Conservation (phyloP, 2,888 invertebrate genomes). For the Meiosimyza platycephala region DNA sequence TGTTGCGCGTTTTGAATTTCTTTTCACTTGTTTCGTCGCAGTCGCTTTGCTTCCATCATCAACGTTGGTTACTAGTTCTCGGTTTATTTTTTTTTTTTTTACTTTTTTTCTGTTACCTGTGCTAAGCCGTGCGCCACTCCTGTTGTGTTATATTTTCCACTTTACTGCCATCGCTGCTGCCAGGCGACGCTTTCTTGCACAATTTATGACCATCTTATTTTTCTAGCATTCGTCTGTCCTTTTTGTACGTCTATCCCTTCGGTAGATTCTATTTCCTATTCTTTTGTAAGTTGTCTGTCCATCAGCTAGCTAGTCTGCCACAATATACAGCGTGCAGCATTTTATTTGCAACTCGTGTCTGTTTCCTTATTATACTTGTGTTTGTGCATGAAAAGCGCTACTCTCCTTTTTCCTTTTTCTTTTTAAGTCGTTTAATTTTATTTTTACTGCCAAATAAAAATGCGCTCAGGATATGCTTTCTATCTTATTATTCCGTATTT, state of each 20-base stretch:
- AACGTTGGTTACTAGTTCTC: not conserved
- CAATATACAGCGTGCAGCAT: not conserved
- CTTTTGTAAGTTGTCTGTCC: no score
- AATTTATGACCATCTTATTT: slow-evolving; percentile 24
- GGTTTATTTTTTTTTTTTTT: not conserved
- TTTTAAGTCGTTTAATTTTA: slow-evolving; percentile 7
- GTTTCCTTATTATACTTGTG: slow-evolving; percentile 20
- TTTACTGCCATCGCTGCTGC: no score
- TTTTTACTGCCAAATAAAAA: slow-evolving; percentile 16
- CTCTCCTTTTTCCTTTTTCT: not conserved
- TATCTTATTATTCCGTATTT: not conserved
- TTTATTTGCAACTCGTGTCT: slow-evolving; percentile 14
- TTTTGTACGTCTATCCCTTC: not conserved
- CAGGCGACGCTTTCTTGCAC: not conserved
- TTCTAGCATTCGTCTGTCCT: not conserved
- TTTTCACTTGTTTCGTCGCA: not conserved
- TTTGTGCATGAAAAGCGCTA: no score
- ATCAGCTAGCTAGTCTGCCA: no score
- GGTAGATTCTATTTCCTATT: not conserved
- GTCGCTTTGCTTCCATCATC: not conserved
- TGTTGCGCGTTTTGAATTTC: not conserved
- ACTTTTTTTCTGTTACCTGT: not conserved
- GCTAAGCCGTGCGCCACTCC: not conserved
- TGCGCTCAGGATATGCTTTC: not conserved
- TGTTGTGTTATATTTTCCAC: not conserved